Evolutionary conservation across 2,888 invertebrate genomes (phyloP).

Genomic region (Drosophila gaucha): DNA sequence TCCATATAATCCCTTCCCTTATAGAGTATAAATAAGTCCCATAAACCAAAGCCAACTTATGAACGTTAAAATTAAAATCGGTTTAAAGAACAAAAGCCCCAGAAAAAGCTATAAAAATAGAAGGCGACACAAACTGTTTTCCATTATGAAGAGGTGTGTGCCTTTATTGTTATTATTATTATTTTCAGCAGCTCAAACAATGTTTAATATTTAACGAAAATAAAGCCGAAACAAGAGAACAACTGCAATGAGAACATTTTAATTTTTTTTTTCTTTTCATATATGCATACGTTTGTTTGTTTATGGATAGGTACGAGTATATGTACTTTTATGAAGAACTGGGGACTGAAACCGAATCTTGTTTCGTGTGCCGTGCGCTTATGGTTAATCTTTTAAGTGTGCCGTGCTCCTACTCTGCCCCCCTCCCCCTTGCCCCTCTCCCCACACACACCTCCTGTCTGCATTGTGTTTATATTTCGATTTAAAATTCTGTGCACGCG

Average conservation of each 20-base stretch:
- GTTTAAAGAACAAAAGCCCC: constrained; percentile 46
- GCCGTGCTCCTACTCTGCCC: constrained; percentile 26
- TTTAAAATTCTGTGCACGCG: constrained; percentile 76
- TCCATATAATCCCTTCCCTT: not conserved
- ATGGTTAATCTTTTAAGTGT: constrained; percentile 78
- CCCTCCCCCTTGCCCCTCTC: not conserved
- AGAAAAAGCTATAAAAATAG: constrained; percentile 13
- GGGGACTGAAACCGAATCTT: constrained; percentile 31
- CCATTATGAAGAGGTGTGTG: constrained; percentile 26
- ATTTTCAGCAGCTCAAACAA: constrained; percentile 71
- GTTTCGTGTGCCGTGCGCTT: constrained; percentile 41
- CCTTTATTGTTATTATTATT: constrained; percentile 56
- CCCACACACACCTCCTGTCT: not conserved
- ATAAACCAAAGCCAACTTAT: constrained; percentile 29
- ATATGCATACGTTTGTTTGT: constrained; percentile 2
- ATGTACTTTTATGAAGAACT: constrained; percentile 24
- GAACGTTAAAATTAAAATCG: constrained; percentile 53
- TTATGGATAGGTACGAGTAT: constrained; percentile 12
- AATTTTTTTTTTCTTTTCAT: constrained; percentile 27
- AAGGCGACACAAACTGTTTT: constrained; percentile 23
- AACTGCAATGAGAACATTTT: constrained; percentile 38
- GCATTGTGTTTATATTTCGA: constrained; percentile 62
- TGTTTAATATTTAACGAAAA: constrained; percentile 72
- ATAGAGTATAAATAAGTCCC: constrained; percentile 21
- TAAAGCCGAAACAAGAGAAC: constrained; percentile 51